Base-by-base conservation (phyloP, 1,140 invertebrate species). In the Marisa cornuarietis region DNA sequence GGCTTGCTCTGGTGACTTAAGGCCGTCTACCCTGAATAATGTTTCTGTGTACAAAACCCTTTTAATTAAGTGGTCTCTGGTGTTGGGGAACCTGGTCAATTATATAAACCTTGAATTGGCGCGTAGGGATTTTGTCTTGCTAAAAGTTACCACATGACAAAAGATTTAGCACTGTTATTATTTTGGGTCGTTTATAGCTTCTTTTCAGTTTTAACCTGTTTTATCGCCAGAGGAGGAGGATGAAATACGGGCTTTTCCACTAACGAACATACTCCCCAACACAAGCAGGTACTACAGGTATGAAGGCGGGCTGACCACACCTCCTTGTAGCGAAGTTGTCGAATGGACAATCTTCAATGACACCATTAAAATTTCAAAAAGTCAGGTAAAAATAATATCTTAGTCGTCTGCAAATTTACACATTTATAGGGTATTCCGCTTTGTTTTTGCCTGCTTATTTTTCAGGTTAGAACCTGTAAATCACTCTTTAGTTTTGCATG, bases 221-320 rank as follows among this genome's bases (percentile, higher is more conserved):
- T 18, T 58, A 58, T 58, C 54, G 3, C 11, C 54, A 58, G 54
- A 58, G 2, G 54, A 58, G 2, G 54, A 58, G 2, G 8, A 58
- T 2, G 54, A 58, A 0, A 58, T 58, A 11, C 11, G 16, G 11
- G 24, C 75, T 16, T 78, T 83, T 63, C 22, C 61, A 8, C 75
- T 81, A 24, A 52, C 5, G 16, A 65, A 79, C 62, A 11, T 84
- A 18, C n/a, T 83, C 16, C 73, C 79, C 9, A 63, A 65, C 52
- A 49, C 73, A 3, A 65, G 31, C 14, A 73, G 71, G 14, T 90
- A 83, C 88, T 95, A 93, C 86, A 91, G 93, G 11, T 96, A 96
- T 83, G 79, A 91, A 3, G 95, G 95, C 9, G 95, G 95, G 0
- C 89, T 96, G 65, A 96, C 95, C 8, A 95, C 95, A 3, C 95